Evolutionary conservation across 2,888 invertebrate genomes (phyloP), one percentile per base, ranked within the genome.

Genomic region (Hypena proboscidalis): DNA sequence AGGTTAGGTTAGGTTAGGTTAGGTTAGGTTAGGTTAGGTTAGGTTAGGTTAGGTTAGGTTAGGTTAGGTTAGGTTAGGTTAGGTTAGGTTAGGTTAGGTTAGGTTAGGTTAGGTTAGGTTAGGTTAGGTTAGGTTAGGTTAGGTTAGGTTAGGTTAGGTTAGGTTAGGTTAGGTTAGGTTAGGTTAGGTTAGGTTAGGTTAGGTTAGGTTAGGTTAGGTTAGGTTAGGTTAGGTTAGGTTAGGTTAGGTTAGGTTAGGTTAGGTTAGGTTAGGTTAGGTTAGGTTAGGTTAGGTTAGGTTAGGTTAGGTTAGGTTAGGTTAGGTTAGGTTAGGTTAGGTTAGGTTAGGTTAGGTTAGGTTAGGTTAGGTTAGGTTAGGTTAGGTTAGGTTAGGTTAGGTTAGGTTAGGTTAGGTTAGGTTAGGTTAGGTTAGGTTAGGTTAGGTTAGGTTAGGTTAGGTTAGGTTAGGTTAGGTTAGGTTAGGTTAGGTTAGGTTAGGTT

Each of bases 131-230:
- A 41, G 37, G 33, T 29, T 48, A 42, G 43, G 48, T 43, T 49
- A 47, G 47, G 47, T 47, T 47, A 41, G 41, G 41, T 37, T 41
- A 41, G 37, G 41, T 41, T 41, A 47, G 41, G 41, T 37, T 37
- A 41, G 34, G 34, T 39, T 39, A 39, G 39, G 39, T 39, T 39
- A 45, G 34, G 38, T 45, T 34, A 38, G 34, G 45, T 45, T 45
- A 39, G 45, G 38, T 39, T 45, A 45, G 38, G 45, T 45, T 39
- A 45, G 45, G 45, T 45, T 45, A 44, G 44, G 44, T 44, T 44
- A 44, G 44, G 44, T 44, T 44, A 44, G 44, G 44, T 44, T 44
- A 44, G 44, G 44, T 44, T 44, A 42, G 42, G 42, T 35, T 35
- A 35, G 35, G 35, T 35, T 35, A 35, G 35, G 35, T 35, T 35